These are phyloP conservation scores for Nettapus auritus DNA, from an alignment of 2,113 vertebrate genomes.

Conservation along the genomic window DNA sequence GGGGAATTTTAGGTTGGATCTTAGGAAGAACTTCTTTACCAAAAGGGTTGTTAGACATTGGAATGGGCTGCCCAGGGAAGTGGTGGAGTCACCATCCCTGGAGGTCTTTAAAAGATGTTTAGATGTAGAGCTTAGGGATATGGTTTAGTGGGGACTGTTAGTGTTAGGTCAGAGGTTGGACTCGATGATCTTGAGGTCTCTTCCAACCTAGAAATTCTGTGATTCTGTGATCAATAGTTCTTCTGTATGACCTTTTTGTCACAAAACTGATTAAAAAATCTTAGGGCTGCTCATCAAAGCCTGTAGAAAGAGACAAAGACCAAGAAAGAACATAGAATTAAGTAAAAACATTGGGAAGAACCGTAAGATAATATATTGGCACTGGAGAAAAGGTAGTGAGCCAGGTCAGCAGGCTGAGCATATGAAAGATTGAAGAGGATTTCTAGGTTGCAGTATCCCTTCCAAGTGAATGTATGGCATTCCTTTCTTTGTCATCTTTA, in stretches of 20 bases:
- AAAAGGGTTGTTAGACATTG: too few species aligned
- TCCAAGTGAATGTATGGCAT: background rate
- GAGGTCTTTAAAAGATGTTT: too few species aligned
- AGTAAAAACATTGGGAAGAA: background rate
- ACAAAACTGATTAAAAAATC: constrained; percentile 32
- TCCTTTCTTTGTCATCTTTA: background rate
- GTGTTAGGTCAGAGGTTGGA: too few species aligned
- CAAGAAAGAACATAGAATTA: background rate
- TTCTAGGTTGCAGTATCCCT: background rate
- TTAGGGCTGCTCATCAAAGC: background rate
- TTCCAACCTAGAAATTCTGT: too few species aligned
- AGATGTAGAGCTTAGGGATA: too few species aligned
- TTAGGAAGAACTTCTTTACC: too few species aligned
- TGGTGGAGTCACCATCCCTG: too few species aligned
- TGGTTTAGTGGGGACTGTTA: too few species aligned
- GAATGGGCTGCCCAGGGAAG: too few species aligned
- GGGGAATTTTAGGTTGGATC: too few species aligned
- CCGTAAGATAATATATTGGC: background rate
- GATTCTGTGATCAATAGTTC: background rate
- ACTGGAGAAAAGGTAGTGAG: background rate
- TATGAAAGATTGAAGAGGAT: background rate
- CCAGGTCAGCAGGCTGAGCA: background rate
- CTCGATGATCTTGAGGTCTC: too few species aligned
- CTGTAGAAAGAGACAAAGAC: background rate
- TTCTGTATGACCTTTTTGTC: background rate